Conservation (phyloP, 2,113 vertebrate genomes). For the Perognathus longimembris region DNA sequence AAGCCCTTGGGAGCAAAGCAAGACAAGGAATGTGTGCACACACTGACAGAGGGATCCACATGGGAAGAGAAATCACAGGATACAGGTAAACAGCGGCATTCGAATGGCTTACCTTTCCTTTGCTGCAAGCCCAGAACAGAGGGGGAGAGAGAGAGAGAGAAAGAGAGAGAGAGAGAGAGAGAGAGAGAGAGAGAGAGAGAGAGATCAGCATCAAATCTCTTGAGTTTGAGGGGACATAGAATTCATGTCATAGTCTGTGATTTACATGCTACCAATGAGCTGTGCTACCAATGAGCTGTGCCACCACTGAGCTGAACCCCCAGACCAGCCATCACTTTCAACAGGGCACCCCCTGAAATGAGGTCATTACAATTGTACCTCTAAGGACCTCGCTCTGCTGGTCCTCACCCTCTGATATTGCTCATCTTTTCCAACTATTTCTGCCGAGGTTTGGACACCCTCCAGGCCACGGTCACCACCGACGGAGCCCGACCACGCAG, state of each 20-base stretch:
- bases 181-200: neutral
- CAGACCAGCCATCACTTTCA: neutral
- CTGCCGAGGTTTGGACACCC: rapidly evolving
- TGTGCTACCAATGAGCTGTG: too few relatives aligned
- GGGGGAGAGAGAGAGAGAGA: neutral
- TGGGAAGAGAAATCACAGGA: neutral
- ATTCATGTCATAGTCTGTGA: neutral
- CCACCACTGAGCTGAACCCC: neutral
- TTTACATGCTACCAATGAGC: neutral
- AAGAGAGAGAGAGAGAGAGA: neutral
- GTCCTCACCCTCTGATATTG: neutral
- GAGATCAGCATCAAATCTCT: neutral
- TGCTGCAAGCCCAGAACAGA: constrained; percentile 50
- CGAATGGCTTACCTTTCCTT: constrained; percentile 85
- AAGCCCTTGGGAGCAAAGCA: neutral
- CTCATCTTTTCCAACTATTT: neutral
- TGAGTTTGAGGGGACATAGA: neutral
- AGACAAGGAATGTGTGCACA: neutral
- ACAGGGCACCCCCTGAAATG: neutral
- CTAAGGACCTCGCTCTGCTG: neutral
- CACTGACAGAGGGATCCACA: neutral
- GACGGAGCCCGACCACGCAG: rapidly evolving
- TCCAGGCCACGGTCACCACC: neutral
- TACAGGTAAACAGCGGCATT: neutral
- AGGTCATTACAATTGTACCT: neutral